Conservation (phyloP, 35 echinoderm and acorn worm species). For the Apostichopus parvimensis region DNA sequence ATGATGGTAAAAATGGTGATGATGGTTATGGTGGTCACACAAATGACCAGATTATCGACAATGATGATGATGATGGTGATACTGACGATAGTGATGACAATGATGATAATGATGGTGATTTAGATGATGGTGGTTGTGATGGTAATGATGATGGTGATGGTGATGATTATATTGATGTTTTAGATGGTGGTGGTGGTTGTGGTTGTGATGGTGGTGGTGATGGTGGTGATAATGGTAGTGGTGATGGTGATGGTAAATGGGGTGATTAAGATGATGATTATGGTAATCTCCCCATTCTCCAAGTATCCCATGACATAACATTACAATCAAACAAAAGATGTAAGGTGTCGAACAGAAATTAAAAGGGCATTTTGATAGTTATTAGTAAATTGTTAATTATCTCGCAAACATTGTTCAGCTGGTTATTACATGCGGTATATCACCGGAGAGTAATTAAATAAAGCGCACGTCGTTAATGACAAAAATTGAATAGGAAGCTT, state of each 20-base stretch:
- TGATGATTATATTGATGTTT: background rate
- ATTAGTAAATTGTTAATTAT: no score
- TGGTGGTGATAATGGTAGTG: background rate
- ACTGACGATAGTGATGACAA: slow-evolving; percentile 2
- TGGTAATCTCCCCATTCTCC: background rate
- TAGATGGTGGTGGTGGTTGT: background rate
- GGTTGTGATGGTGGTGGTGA: background rate
- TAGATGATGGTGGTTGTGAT: slow-evolving; percentile 36
- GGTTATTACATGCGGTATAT: no score
- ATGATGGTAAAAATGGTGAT: slow-evolving; percentile 23
- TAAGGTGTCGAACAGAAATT: no score
- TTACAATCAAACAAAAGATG: no score
- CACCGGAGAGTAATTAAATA: no score
- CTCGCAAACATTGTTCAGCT: no score
- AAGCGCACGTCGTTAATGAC: no score
- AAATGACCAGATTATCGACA: background rate
- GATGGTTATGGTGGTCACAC: slow-evolving; percentile 4
- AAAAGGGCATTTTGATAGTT: no score
- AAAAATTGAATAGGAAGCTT: no score
- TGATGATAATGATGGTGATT: slow-evolving; percentile 48
- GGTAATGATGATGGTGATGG: slow-evolving; percentile 48
- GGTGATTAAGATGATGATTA: slow-evolving; percentile 6
- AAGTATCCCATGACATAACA: no score
- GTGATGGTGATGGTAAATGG: slow-evolving; percentile 5
- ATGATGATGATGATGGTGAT: slow-evolving; percentile 44